These are phyloP conservation scores for Dynastes maya DNA, from an alignment of 2,888 invertebrate species.

Conservation along the genomic window DNA sequence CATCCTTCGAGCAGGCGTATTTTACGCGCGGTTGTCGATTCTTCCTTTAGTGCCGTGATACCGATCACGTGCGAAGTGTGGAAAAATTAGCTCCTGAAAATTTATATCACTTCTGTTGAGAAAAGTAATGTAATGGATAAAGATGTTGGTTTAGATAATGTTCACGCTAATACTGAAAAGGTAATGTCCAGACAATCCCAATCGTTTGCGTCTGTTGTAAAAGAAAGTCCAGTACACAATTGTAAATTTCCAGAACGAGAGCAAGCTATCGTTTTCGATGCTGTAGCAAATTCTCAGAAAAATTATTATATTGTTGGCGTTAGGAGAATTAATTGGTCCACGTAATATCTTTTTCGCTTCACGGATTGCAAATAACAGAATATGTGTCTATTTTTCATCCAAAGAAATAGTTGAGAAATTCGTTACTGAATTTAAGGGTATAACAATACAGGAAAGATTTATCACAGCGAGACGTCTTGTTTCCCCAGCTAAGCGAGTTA, in stretches of 20 bases:
- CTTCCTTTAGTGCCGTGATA: neutral
- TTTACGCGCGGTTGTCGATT: neutral
- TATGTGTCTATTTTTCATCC: slow-evolving; percentile 28
- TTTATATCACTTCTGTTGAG: neutral
- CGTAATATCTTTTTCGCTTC: slow-evolving; percentile 16
- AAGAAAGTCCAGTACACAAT: neutral
- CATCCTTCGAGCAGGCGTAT: neutral
- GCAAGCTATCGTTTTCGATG: slow-evolving; percentile 16
- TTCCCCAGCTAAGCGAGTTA: slow-evolving; percentile 5
- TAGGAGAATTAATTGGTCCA: neutral
- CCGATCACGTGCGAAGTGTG: neutral
- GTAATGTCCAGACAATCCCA: neutral
- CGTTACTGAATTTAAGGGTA: neutral
- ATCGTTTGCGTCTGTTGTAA: slow-evolving; percentile 13
- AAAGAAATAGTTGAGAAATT: slow-evolving; percentile 7
- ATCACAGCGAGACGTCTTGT: slow-evolving; percentile 12
- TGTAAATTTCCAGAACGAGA: slow-evolving; percentile 10
- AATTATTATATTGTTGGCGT: neutral
- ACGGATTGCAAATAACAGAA: slow-evolving; percentile 28
- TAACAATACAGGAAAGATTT: slow-evolving; percentile 15
- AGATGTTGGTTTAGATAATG: neutral
- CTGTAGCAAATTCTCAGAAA: neutral
- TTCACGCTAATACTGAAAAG: neutral
- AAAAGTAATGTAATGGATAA: neutral
- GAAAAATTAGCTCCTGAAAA: neutral